Percentiles rank a stretch among this genome's conserved stretches.
These are phyloP conservation scores for Rhagonycha lutea DNA, from an alignment of 2,888 invertebrate species.

Conservation along the genomic window DNA sequence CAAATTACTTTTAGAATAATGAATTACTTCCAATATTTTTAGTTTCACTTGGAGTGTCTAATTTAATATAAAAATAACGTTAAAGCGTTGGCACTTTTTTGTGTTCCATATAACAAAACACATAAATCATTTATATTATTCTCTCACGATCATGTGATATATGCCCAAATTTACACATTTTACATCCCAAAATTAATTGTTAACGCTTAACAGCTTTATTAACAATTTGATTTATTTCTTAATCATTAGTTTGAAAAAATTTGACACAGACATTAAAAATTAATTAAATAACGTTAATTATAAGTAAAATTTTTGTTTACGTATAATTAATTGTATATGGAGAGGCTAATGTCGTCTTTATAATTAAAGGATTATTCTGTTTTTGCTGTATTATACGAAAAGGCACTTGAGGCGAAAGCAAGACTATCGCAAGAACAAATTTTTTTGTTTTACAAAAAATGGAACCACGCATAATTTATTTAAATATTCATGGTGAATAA, in stretches of 20 bases:
- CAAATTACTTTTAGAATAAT: neutral
- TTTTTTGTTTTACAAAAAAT: neutral
- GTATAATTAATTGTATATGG: neutral
- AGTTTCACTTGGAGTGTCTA: neutral
- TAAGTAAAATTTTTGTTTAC: neutral
- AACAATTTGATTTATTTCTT: constrained; percentile 1
- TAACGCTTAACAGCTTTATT: neutral
- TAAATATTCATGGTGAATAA: neutral
- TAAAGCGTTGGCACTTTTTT: neutral
- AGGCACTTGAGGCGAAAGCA: neutral
- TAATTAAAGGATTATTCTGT: neutral
- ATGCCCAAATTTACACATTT: neutral
- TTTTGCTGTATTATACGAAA: neutral
- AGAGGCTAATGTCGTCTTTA: neutral
- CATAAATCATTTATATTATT: neutral
- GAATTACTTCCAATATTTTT: neutral
- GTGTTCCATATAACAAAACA: neutral
- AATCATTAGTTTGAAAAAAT: neutral
- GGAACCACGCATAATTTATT: neutral
- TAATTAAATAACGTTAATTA: neutral
- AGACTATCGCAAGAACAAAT: too few relatives aligned
- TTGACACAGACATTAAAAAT: neutral
- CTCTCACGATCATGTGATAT: neutral
- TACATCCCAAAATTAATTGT: neutral
- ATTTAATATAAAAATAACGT: neutral